Conservation (phyloP, 2,113 vertebrate species). For the Gymnorhina tibicen region DNA sequence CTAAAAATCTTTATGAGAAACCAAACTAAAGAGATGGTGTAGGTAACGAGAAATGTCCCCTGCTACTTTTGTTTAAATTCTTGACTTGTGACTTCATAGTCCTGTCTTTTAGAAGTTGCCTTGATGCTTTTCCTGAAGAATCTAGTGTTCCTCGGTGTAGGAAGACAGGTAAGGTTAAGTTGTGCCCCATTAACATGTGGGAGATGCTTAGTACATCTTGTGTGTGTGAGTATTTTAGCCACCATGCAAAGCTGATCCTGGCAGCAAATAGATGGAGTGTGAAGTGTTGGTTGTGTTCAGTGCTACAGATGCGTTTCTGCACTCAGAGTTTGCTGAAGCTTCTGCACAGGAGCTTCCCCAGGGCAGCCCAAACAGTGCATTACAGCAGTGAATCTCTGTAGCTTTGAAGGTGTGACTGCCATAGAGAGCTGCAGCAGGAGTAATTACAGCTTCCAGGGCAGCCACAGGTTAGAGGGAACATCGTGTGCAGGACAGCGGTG, state of each 20-base stretch:
- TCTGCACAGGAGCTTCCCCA: fast-evolving
- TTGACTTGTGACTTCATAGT: neutral
- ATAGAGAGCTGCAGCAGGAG: neutral
- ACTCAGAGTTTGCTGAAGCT: neutral
- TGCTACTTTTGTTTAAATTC: neutral
- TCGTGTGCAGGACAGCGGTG: fast-evolving
- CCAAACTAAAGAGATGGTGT: neutral
- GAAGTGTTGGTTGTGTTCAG: neutral
- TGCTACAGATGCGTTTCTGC: neutral
- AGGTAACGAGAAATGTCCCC: neutral
- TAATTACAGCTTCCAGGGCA: neutral
- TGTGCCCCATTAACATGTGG: neutral
- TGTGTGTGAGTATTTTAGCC: neutral
- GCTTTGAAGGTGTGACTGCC: neutral
- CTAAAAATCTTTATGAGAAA: neutral
- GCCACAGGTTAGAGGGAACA: neutral
- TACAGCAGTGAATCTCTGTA: neutral
- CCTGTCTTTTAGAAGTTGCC: neutral
- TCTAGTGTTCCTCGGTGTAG: neutral
- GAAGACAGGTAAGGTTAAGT: neutral
- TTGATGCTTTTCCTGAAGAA: neutral
- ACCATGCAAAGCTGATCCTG: neutral
- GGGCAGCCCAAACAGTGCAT: neutral
- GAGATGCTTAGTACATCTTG: neutral
- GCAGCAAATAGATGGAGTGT: neutral